Percentiles rank a stretch among this genome's conserved stretches.
Evolutionary conservation across 2,113 vertebrate genomes (phyloP).

Genomic region (Microcebus jonahi): DNA sequence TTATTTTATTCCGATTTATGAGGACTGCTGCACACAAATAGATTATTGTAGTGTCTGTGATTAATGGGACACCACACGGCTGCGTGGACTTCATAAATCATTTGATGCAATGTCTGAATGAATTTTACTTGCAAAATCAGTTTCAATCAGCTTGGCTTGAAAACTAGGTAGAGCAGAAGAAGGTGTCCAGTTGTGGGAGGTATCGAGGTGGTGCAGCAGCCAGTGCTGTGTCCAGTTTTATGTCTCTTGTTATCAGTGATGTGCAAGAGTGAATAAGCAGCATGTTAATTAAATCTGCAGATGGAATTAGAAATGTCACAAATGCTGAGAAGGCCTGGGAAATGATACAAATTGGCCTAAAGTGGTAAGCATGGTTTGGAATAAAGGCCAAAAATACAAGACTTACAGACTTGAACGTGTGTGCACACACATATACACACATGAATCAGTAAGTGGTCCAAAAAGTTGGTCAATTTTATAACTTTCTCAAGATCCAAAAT

Average conservation of each 20-base stretch:
- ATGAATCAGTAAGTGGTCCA: background rate
- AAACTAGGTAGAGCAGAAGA: conserved; percentile 53
- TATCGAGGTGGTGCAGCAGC: background rate
- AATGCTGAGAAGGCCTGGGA: conserved; percentile 47
- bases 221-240: background rate
- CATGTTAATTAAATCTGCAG: conserved; percentile 79
- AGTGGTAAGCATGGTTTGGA: conserved; percentile 39
- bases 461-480: conserved; percentile 16
- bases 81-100: conserved; percentile 81
- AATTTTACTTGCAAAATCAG: conserved; percentile 82
- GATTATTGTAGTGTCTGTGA: conserved; percentile 82
- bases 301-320: conserved; percentile 77
- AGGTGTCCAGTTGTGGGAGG: conserved; percentile 45
- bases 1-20: conserved; percentile 79
- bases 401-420: background rate
- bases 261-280: conserved; percentile 62
- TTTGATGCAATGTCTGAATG: conserved; percentile 73
- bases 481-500: conserved; percentile 3
- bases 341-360: conserved; percentile 63
- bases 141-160: conserved; percentile 69
- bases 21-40: conserved; percentile 80
- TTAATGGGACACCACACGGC: conserved; percentile 78
- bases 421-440: rapidly evolving
- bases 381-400: conserved; percentile 28
- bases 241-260: conserved; percentile 57